phyloP scores from a whole-genome alignment of 2,113 vertebrate species.

The Mellivora capensis region DNA sequence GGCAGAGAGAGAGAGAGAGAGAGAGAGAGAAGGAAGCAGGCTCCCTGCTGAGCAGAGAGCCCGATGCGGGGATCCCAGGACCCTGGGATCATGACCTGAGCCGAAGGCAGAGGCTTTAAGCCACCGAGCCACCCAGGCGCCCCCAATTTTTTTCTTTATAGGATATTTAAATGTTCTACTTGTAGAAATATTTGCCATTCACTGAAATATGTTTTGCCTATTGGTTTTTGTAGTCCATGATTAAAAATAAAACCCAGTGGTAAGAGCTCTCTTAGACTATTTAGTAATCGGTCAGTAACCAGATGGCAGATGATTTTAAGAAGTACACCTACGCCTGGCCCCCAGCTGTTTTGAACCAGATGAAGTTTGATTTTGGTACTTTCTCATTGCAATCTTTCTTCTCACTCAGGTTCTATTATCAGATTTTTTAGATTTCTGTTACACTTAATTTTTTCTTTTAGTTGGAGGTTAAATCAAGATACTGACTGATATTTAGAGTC shows the following conservation, averaged over 20 bases:
- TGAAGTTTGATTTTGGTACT: conserved; percentile 19
- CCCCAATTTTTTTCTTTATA: conserved; percentile 3
- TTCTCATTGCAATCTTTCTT: background rate
- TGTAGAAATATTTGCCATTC: background rate
- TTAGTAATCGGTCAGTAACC: background rate
- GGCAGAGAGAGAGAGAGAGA: too few relatives aligned
- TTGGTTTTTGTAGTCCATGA: conserved; percentile 23
- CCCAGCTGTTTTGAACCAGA: conserved; percentile 2
- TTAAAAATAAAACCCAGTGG: conserved; percentile 42
- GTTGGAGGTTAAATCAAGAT: background rate
- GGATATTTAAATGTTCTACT: background rate
- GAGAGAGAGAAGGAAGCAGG: too few relatives aligned
- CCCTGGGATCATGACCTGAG: too few relatives aligned
- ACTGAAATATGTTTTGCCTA: conserved; percentile 5
- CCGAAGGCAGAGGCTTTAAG: too few relatives aligned
- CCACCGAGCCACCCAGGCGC: too few relatives aligned
- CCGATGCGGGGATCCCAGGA: too few relatives aligned
- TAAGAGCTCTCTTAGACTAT: background rate
- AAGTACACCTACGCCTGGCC: background rate
- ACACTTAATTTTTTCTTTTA: conserved; percentile 28
- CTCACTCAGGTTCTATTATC: background rate
- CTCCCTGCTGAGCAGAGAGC: too few relatives aligned
- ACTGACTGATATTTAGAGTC: background rate
- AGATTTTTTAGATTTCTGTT: background rate
- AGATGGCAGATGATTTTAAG: background rate